These are phyloP conservation scores for Gallinago undulata DNA, from an alignment of 2,113 vertebrate species.

Conservation along the genomic window DNA sequence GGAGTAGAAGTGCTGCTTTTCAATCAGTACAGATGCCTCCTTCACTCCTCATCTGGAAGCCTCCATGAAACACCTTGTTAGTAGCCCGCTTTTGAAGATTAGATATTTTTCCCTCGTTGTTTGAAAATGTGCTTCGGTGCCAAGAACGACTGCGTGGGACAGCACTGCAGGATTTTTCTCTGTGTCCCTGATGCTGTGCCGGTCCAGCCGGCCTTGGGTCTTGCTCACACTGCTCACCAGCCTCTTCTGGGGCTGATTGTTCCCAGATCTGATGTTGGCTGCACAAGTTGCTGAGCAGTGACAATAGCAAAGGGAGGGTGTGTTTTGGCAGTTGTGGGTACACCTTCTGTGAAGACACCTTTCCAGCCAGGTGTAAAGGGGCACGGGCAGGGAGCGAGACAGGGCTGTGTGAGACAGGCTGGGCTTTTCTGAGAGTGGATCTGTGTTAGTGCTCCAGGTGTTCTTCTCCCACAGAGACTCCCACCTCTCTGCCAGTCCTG, in stretches of 20 bases:
- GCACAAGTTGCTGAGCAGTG: background rate
- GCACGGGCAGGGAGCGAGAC: background rate
- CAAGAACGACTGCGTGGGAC: background rate
- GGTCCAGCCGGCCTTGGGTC: background rate
- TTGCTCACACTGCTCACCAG: background rate
- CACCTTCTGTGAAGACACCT: background rate
- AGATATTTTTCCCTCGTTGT: background rate
- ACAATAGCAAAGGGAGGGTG: background rate
- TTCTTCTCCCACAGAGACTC: background rate
- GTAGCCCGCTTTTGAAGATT: background rate
- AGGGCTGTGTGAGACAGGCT: background rate
- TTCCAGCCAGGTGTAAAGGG: rapidly evolving
- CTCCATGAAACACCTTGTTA: background rate
- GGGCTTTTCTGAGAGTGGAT: background rate
- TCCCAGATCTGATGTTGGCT: background rate
- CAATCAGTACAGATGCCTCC: background rate
- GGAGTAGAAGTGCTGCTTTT: background rate
- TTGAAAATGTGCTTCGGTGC: background rate
- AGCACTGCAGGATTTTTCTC: background rate
- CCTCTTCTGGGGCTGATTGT: background rate
- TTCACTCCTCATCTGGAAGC: background rate
- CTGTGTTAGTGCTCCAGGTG: background rate
- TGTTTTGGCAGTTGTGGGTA: background rate
- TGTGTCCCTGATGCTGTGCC: background rate
- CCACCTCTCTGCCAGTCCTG: background rate